Conservation (phyloP, 2,888 invertebrate genomes). For the Xylota segnis region DNA sequence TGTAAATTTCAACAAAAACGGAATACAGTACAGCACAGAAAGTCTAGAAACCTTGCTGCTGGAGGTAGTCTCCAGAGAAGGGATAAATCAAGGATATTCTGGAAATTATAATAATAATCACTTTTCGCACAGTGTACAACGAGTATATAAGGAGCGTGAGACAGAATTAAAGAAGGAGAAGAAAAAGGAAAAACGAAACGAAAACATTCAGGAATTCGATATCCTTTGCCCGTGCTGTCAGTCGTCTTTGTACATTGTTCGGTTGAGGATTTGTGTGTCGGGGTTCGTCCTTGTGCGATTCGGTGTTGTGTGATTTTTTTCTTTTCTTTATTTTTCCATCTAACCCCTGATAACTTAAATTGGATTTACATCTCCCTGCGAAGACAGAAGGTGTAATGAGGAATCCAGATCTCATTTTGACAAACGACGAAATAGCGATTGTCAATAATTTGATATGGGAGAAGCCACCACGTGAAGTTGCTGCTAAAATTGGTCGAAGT, state of each 20-base stretch:
- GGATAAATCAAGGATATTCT: conserved; percentile 56
- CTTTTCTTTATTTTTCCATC: conserved; percentile 36
- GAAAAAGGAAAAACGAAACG: conserved; percentile 60
- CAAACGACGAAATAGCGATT: conserved; percentile 70
- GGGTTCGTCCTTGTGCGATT: conserved; percentile 63
- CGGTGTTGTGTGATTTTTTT: conserved; percentile 72
- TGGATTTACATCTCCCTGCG: conserved; percentile 26
- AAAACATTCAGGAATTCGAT: conserved; percentile 73
- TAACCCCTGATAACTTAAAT: conserved; percentile 37
- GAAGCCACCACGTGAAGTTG: conserved; percentile 71
- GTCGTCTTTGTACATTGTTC: conserved; percentile 67
- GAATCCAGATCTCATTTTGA: conserved; percentile 60
- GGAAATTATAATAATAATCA: conserved; percentile 45
- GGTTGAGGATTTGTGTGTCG: conserved; percentile 49
- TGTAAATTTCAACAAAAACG: conserved; percentile 33
- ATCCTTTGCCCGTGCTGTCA: conserved; percentile 66
- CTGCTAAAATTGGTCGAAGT: conserved; percentile 78
- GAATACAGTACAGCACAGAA: conserved; percentile 7
- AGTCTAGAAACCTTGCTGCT: conserved; percentile 3
- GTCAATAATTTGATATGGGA: conserved; percentile 72
- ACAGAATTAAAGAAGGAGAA: conserved; percentile 43
- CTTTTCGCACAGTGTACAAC: conserved; percentile 50
- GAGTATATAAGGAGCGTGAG: conserved; percentile 71
- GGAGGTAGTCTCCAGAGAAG: conserved; percentile 39
- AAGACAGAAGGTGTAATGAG: conserved; percentile 53